Evolutionary conservation across 2,797 vertebrate species (phyloP), one percentile per base, ranked within the genome.

Genomic region (Aplochiton taeniatus): DNA sequence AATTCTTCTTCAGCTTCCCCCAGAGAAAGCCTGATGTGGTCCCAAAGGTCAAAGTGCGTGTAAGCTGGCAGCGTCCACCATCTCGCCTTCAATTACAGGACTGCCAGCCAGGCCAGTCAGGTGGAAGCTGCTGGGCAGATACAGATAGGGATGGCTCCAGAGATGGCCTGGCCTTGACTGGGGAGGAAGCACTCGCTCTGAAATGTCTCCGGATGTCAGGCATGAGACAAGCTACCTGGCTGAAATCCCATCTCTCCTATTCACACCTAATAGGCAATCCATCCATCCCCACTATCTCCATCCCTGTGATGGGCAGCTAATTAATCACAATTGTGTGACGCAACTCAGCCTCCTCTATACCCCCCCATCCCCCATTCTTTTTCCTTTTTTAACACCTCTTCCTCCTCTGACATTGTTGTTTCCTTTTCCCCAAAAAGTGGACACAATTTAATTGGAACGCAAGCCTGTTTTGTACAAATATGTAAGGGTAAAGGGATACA

Each of bases 241-340:
- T 72, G 62, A 31, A 49, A 70, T 66, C 73, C 72, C 58, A 74
- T 81, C 69, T 69, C 69, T 53, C 71, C 78, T 54, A 58, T 80
- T 82, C 80, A 78, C 53, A 69, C 69, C 63, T 81, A 82, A 85
- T 75, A 77, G 77, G 68, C 81, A 74, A 86, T 87, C 81, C 75
- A 74, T 80, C 75, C 63, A 63, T 78, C 69, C 69, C 53, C 45
- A 45, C 69, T 62, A 66, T 78, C 71, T 56, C 65, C 79, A 69
- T 61, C 69, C 58, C 31, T 41, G 67, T 83, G 81, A 88, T 68
- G 70, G 84, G 74, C 84, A 85, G 79, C 80, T 85, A 85, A 90
- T 85, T 89, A 86, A 86, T 86, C 82, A 81, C 65, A 69, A 79
- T 71, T 78, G 80, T 79, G 70, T 50, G 46, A 66, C 31, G 17